Base-by-base conservation (phyloP, 2,888 invertebrate species). In the Tetragonisca angustula region DNA sequence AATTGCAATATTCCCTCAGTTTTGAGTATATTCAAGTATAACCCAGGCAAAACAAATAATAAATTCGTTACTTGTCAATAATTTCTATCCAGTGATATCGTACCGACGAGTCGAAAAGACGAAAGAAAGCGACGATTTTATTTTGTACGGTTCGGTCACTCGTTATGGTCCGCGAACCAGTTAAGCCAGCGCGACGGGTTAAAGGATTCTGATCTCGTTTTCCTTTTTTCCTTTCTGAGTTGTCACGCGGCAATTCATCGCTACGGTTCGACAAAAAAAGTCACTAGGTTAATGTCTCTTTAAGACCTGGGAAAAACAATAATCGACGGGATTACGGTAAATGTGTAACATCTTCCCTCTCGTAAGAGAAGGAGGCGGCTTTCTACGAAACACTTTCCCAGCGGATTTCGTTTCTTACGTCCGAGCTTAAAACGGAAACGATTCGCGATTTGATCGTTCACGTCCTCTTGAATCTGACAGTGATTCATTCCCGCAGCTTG, bases 221-320 rank as follows among this genome's bases (percentile, higher is more conserved):
- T 27, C 36, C 68, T 61, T 9, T 19, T 49, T 24, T 5, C 6
- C 1, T 2, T 27, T 24, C 13, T 27, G 27, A 27, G 9, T 9
- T 19, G 11, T 11, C 49, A 52, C 74, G 49, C 54, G 52, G 17
- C 64, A 21, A 79, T 70, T 70, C 65, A 70, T 75, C 50, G 64
- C 36, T 17, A 15, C 9, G 19, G n/a, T 32, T n/a, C 49, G 9
- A 19, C 64, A 64, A 75, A 36, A 75, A 36, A 79, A 79, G 54
- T n/a, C 32, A 32, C 17, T 17, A 24, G 64, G 6, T 79, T 65
- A 56, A n/a, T 32, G n/a, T 17, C 4, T 43, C 43, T 52, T n/a
- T 15, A 24, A 54, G 64, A 54, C 32, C n/a, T n/a, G 27, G 21
- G 17, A 2, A 24, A 54, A 70, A 64, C 27, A 70, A 69, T 49